These are phyloP conservation scores for Toxonevra muliebris DNA, from an alignment of 2,888 invertebrate species.

Conservation along the genomic window DNA sequence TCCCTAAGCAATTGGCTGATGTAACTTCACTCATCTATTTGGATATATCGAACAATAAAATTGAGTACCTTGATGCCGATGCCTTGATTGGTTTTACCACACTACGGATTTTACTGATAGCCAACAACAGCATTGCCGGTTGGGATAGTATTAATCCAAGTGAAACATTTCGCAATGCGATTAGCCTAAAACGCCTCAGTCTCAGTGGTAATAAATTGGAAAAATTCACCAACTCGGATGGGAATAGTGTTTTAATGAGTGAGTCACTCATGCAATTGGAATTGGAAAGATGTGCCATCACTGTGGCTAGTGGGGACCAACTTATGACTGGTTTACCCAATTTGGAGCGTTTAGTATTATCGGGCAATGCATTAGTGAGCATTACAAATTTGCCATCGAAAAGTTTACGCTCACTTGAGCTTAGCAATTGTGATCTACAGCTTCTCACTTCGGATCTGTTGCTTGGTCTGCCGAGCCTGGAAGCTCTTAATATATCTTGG, in stretches of 20 bases:
- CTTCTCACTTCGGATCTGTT: slow-evolving; percentile 68
- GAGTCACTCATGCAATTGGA: slow-evolving; percentile 70
- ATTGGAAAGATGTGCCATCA: slow-evolving; percentile 72
- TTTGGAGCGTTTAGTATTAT: slow-evolving; percentile 68
- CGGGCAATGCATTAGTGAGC: slow-evolving; percentile 67
- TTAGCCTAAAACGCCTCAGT: slow-evolving; percentile 69
- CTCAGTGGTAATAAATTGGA: slow-evolving; percentile 73
- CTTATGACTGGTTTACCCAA: slow-evolving; percentile 66
- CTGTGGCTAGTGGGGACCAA: slow-evolving; percentile 65
- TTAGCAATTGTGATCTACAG: slow-evolving; percentile 70
- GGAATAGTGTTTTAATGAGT: slow-evolving; percentile 69
- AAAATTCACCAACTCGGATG: slow-evolving; percentile 67
- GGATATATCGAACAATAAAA: slow-evolving; percentile 68
- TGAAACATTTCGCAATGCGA: slow-evolving; percentile 66
- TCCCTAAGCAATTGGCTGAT: slow-evolving; percentile 67
- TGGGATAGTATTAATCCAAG: slow-evolving; percentile 71
- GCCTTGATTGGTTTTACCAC: slow-evolving; percentile 68
- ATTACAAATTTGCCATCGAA: slow-evolving; percentile 67
- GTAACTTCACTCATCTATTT: slow-evolving; percentile 68
- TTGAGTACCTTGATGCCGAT: slow-evolving; percentile 66
- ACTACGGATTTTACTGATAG: slow-evolving; percentile 71
- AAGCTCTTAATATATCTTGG: slow-evolving; percentile 70
- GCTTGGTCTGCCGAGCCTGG: slow-evolving; percentile 69
- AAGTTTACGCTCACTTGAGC: slow-evolving; percentile 68
- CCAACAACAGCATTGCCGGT: slow-evolving; percentile 70